These are phyloP conservation scores for Dynastes grantii DNA, from an alignment of 2,888 invertebrate genomes.

Conservation along the genomic window DNA sequence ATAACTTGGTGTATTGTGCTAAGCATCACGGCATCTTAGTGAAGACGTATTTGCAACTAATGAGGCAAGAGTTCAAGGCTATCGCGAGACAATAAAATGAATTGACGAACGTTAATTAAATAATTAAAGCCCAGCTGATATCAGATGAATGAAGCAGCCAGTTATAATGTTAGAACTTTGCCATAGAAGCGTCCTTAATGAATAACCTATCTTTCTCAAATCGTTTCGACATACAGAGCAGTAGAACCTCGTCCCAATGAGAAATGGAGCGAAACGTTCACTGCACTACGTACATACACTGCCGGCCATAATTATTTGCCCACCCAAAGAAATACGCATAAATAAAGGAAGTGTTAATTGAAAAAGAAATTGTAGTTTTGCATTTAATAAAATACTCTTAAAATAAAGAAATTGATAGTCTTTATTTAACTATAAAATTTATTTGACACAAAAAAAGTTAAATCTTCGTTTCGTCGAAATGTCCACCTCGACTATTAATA, in stretches of 20 bases:
- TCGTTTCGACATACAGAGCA: background rate
- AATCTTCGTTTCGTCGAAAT: too few species aligned
- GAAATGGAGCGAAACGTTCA: constrained; percentile 12
- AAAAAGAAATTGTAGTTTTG: too few species aligned
- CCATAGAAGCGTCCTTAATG: constrained; percentile 1
- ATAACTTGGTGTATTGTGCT: background rate
- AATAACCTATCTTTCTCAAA: constrained; percentile 15
- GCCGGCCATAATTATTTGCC: too few species aligned
- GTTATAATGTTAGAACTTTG: background rate
- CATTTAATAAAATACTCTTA: too few species aligned
- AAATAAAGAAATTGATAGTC: too few species aligned
- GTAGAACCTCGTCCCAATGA: background rate
- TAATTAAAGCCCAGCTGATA: constrained; percentile 22
- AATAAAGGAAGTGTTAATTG: too few species aligned
- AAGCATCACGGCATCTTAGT: background rate
- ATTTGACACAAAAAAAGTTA: too few species aligned
- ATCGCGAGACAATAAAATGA: constrained; percentile 18
- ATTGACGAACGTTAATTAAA: constrained; percentile 30
- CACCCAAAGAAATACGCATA: too few species aligned
- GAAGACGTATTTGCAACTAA: constrained; percentile 28
- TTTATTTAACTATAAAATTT: too few species aligned
- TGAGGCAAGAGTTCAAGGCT: constrained; percentile 34
- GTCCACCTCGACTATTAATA: too few species aligned
- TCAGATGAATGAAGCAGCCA: constrained; percentile 23
- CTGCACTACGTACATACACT: background rate